These are phyloP conservation scores for Vanessa atalanta DNA, from an alignment of 1,140 invertebrate species.

Conservation along the genomic window DNA sequence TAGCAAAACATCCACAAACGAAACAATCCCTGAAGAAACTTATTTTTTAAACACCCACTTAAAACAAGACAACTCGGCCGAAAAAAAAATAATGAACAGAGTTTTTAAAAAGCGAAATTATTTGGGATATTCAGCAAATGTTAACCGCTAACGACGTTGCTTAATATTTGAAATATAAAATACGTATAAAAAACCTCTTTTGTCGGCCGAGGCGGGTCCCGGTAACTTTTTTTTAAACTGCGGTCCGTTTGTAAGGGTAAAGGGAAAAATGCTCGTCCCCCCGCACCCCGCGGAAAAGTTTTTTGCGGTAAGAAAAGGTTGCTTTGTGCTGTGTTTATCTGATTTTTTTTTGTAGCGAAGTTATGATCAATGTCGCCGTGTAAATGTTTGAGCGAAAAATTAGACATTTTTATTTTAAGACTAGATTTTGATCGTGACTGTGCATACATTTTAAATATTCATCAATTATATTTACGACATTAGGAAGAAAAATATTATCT, in stretches of 20 bases:
- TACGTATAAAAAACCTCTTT: constrained; percentile 67
- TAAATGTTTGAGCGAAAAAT: constrained; percentile 26
- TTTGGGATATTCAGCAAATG: constrained; percentile 73
- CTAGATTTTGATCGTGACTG: neutral
- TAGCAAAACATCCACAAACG: constrained; percentile 15
- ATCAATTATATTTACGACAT: too few species aligned
- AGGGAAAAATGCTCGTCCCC: constrained; percentile 60
- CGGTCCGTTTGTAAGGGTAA: constrained; percentile 65
- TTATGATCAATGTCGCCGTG: constrained; percentile 34
- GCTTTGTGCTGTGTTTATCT: constrained; percentile 60
- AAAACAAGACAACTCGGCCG: constrained; percentile 55
- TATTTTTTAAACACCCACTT: constrained; percentile 52
- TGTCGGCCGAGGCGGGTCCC: constrained; percentile 52
- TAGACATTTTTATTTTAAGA: neutral
- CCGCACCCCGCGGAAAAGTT: constrained; percentile 59
- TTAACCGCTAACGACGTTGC: constrained; percentile 72
- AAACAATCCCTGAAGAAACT: constrained; percentile 40
- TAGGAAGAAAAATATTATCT: too few species aligned
- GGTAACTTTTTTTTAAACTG: constrained; percentile 67
- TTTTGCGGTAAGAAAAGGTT: constrained; percentile 77
- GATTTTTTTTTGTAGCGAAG: constrained; percentile 43
- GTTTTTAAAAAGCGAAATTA: constrained; percentile 59
- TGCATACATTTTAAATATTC: neutral
- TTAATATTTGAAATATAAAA: constrained; percentile 75
- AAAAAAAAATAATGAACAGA: constrained; percentile 53